phyloP scores from a whole-genome alignment of 2,888 invertebrate genomes.

The Agrotis exclamationis region DNA sequence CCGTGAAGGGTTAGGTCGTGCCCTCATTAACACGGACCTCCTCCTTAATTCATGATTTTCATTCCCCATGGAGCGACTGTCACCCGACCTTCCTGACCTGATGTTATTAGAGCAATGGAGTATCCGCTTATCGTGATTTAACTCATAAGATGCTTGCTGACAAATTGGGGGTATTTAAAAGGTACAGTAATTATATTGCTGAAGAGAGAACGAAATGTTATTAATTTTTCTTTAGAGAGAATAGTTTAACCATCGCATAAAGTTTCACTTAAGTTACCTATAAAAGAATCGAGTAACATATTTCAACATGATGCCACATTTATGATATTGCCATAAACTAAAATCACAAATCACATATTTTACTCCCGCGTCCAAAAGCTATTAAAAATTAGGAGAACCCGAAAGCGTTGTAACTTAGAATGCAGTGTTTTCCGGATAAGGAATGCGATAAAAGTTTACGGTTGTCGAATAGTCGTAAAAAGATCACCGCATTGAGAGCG shows the following conservation, averaged over 20 bases:
- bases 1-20: constrained; percentile 34
- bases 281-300: neutral
- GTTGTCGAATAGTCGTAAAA: constrained; percentile 78
- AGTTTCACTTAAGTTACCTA: neutral
- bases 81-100: constrained; percentile 14
- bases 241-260: too few species aligned
- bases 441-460: constrained; percentile 76
- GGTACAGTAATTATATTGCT: neutral
- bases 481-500: constrained; percentile 73
- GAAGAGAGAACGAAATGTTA: neutral
- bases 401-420: constrained; percentile 48
- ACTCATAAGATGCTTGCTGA: constrained; percentile 4
- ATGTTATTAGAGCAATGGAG: constrained; percentile 13
- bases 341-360: constrained; percentile 35
- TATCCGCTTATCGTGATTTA: constrained; percentile 10
- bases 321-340: constrained; percentile 22
- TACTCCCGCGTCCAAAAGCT: constrained; percentile 36
- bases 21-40: constrained; percentile 47
- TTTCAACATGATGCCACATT: constrained; percentile 18
- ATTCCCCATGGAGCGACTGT: constrained; percentile 3
- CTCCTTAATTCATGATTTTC: constrained; percentile 39
- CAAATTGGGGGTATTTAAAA: neutral
- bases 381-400: constrained; percentile 49
- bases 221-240: neutral
- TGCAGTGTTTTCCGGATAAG: constrained; percentile 65